Conservation (phyloP, 2,797 vertebrate species). For the Acrossocheilus fasciatus region DNA sequence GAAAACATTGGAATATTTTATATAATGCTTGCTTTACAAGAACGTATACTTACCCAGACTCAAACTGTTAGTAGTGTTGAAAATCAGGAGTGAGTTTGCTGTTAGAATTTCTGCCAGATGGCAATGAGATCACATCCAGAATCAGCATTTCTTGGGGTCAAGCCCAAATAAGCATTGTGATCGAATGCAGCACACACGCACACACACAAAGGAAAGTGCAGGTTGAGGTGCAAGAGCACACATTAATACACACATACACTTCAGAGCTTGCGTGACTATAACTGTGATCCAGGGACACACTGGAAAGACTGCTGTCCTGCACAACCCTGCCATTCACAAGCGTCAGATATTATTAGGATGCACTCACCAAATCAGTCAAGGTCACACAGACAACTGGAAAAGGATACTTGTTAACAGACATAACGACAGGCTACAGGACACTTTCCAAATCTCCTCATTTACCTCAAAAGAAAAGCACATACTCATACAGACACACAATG, state of each 20-base stretch:
- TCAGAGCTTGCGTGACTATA: conserved; percentile 28
- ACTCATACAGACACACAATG: conserved; percentile 49
- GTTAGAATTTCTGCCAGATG: conserved; percentile 32
- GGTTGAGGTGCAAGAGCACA: neutral
- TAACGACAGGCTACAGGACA: conserved; percentile 7
- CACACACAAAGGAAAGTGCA: neutral
- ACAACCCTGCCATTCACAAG: conserved; percentile 8
- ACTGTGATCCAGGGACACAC: neutral
- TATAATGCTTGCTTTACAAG: neutral
- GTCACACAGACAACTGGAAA: conserved; percentile 26
- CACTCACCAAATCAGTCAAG: conserved; percentile 18
- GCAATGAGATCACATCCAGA: conserved; percentile 44
- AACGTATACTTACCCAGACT: conserved; percentile 31
- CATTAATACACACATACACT: conserved; percentile 23
- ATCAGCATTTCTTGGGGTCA: conserved; percentile 41
- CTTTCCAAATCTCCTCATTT: conserved; percentile 27
- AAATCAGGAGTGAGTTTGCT: conserved; percentile 27
- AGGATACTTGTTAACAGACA: conserved; percentile 31
- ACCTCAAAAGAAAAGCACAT: conserved; percentile 26
- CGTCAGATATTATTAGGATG: conserved; percentile 7
- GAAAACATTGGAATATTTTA: neutral
- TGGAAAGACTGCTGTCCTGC: conserved; percentile 21
- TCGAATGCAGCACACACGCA: neutral
- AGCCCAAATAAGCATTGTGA: conserved; percentile 32
- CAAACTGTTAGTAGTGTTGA: conserved; percentile 9